Evolutionary conservation across 2,113 vertebrate genomes (phyloP), one percentile per base, ranked within the genome.

Genomic region (Misgurnus anguillicaudatus): DNA sequence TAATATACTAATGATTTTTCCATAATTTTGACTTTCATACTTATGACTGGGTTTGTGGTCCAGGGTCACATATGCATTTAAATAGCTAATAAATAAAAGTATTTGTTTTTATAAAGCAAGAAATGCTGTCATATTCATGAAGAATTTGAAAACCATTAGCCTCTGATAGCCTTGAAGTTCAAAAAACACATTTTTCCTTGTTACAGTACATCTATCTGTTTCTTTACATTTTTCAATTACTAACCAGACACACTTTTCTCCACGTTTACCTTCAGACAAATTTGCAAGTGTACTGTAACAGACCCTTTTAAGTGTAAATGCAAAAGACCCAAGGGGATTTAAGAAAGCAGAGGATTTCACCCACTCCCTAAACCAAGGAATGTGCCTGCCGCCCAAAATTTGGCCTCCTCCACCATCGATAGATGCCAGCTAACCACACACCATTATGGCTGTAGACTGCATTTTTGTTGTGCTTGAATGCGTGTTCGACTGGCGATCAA

Each of bases 81-180:
- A 45, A 45, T 45, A 45, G 42, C 10, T 45, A 45, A 45, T 45
- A 45, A 9, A 45, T 8, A 3, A 45, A 45, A 45, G 42, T 45
- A 10, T 10, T 45, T 45, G 42, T 80, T 87, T 74, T 88, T 78
- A 84, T 88, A 77, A 87, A 90, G 85, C 87, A 87, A 88, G 87
- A 88, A 88, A 84, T 87, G 69, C 82, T 92, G 86, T 86, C 90
- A 89, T 90, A 92, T 91, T 89, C 85, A 89, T 89, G 85, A 90
- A 88, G 88, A 88, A 86, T 91, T 91, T 87, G 89, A 88, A 85
- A 91, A 90, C 88, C 78, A 84, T 87, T 85, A 87, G 82, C 70
- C 85, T 84, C 60, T 75, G 78, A 81, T 80, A 75, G 79, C 87
- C 90, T 91, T 93, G 87, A 91, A 89, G 90, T 90, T 85, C 82